Conservation (phyloP, 2,113 vertebrate genomes). For the Charina bottae region DNA sequence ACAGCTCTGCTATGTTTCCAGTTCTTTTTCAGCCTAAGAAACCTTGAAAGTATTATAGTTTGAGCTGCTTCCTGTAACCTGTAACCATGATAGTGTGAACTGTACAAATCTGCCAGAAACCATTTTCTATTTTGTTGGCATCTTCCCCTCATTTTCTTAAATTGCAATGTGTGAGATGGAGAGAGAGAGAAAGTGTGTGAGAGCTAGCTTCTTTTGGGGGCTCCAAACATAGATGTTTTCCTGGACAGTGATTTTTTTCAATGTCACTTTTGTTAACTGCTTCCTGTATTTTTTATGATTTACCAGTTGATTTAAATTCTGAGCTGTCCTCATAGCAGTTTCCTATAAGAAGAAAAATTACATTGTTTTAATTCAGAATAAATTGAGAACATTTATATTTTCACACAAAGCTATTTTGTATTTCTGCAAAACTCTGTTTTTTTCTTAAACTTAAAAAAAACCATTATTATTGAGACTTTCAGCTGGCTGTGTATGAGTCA, state of each 20-base stretch:
- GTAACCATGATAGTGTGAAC: background rate
- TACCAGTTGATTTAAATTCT: background rate
- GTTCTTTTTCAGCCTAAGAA: background rate
- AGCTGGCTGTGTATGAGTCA: background rate
- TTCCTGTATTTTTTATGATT: background rate
- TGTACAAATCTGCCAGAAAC: background rate
- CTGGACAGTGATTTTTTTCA: background rate
- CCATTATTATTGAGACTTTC: background rate
- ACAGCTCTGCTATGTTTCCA: background rate
- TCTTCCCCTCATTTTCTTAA: background rate
- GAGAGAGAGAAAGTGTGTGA: background rate
- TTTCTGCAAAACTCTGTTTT: background rate
- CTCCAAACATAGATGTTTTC: background rate
- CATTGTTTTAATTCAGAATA: background rate
- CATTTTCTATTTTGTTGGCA: background rate
- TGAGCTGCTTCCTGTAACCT: background rate
- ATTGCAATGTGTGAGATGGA: background rate
- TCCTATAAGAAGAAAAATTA: background rate
- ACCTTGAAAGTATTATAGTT: background rate
- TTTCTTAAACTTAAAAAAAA: background rate
- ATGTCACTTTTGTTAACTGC: background rate
- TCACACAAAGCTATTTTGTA: background rate
- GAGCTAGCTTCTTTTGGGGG: background rate
- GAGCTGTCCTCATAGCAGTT: background rate
- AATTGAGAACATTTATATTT: background rate